These are phyloP conservation scores for Leucophora obtusa DNA, from an alignment of 2,888 invertebrate species.

Conservation along the genomic window DNA sequence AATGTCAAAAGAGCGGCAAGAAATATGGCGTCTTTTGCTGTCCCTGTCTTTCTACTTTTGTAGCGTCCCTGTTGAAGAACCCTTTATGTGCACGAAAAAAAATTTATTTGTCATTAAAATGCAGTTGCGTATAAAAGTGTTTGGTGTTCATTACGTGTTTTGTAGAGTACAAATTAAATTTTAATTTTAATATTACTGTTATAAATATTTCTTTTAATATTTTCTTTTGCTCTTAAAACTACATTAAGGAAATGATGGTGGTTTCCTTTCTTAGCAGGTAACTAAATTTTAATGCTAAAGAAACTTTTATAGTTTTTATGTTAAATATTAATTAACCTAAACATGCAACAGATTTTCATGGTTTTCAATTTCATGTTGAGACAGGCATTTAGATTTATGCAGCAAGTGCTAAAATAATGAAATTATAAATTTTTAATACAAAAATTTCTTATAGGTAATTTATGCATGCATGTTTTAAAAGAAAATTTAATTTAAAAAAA, in stretches of 20 bases:
- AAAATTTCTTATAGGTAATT: neutral
- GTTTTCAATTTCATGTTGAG: slow-evolving; percentile 16
- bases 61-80: too few species aligned
- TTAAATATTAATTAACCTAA: slow-evolving; percentile 3
- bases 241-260: slow-evolving; percentile 28
- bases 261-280: neutral
- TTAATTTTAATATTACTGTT: slow-evolving; percentile 19
- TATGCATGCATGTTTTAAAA: neutral
- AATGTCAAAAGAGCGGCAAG: too few species aligned
- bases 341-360: slow-evolving; percentile 34
- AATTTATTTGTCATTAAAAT: neutral
- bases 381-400: neutral
- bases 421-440: neutral
- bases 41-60: too few species aligned
- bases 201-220: neutral
- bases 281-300: neutral
- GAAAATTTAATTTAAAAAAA: too few species aligned
- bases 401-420: neutral
- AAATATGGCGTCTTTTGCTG: too few species aligned
- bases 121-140: neutral
- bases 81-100: neutral
- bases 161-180: slow-evolving; percentile 16
- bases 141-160: slow-evolving; percentile 40
- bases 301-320: neutral
- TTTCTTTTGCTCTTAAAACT: slow-evolving; percentile 12